Evolutionary conservation across 2,888 invertebrate genomes (phyloP), one percentile per base, ranked within the genome.

Genomic region (Oscheius sp.): DNA sequence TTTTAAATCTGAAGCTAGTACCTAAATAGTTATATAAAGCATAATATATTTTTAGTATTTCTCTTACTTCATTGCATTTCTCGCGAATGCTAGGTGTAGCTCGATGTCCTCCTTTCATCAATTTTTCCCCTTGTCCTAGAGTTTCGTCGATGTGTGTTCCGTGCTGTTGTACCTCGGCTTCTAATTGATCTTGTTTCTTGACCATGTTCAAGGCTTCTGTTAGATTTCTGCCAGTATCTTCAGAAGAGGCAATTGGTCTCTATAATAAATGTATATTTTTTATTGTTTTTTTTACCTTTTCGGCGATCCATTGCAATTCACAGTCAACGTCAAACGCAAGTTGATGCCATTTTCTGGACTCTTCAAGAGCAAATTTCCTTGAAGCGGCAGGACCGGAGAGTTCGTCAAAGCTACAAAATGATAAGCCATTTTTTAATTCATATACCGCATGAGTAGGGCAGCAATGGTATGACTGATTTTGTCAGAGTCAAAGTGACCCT

Each of bases 251-350:
- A 0, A 92, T 90, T 0, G 93, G 92, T 76, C 91, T 87, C 76
- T 79, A 36, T 5, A 62, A 26, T 44, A 1, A 51, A 51, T 51
- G 30, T 51, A 6, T 22, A 51, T 20, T 14, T 51, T 51, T 9
- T 32, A 36, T 33, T 32, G 33, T 28, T 22, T 22, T 12, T 22
- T 14, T 50, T 32, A 70, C 73, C 71, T 94, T 93, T 87, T 96
- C 96, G 41, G 91, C 91, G 75, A 97, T 92, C 97, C 97, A 98
- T 85, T 93, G 94, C 81, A 94, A 89, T 86, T 98, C 96, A 0
- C 92, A 92, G 54, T 94, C 92, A 51, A 95, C 90, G 85, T 95
- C 95, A 82, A 95, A 94, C 1, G 92, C 92, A 87, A 95, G 95
- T 86, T 95, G 94, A 88, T 96, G 94, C 86, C 92, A 91, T 77